Evolutionary conservation across 2,113 vertebrate genomes (phyloP).

Genomic region (Hassar affinis): DNA sequence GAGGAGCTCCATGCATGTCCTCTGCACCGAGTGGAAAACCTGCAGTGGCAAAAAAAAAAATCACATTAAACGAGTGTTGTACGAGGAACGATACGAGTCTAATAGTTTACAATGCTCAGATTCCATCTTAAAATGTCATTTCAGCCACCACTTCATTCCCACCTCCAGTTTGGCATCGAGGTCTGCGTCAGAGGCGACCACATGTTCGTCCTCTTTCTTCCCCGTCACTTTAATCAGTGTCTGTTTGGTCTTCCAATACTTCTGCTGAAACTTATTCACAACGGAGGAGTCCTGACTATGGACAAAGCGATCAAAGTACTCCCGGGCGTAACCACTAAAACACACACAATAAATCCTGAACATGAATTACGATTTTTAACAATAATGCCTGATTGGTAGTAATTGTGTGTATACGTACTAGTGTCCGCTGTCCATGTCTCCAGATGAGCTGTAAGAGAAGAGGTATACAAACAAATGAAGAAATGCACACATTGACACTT

Average conservation of each 20-base stretch:
- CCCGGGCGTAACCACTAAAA: conserved; percentile 79
- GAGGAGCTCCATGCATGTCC: conserved; percentile 95
- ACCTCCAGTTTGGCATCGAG: conserved; percentile 97
- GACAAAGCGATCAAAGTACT: conserved; percentile 83
- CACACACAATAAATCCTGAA: not conserved
- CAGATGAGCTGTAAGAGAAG: conserved; percentile 47
- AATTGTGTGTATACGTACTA: conserved; percentile 64
- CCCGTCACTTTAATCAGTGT: conserved; percentile 93
- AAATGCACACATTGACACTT: too few species aligned
- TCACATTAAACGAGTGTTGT: not conserved
- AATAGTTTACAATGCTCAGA: not conserved
- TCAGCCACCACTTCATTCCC: conserved; percentile 35
- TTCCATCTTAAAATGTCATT: not conserved
- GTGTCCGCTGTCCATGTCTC: conserved; percentile 67
- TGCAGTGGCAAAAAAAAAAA: conserved; percentile 51
- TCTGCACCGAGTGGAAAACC: conserved; percentile 97
- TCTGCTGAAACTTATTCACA: conserved; percentile 96
- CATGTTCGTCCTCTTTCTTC: conserved; percentile 94
- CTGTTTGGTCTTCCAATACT: conserved; percentile 98
- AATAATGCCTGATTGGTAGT: not conserved
- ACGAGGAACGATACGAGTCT: not conserved
- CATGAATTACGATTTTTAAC: too few species aligned
- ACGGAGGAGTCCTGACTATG: conserved; percentile 90
- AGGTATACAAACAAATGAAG: not conserved
- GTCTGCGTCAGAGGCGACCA: conserved; percentile 93